These are phyloP conservation scores for Antheraea assamensis DNA, from an alignment of 2,888 invertebrate genomes.

Conservation along the genomic window DNA sequence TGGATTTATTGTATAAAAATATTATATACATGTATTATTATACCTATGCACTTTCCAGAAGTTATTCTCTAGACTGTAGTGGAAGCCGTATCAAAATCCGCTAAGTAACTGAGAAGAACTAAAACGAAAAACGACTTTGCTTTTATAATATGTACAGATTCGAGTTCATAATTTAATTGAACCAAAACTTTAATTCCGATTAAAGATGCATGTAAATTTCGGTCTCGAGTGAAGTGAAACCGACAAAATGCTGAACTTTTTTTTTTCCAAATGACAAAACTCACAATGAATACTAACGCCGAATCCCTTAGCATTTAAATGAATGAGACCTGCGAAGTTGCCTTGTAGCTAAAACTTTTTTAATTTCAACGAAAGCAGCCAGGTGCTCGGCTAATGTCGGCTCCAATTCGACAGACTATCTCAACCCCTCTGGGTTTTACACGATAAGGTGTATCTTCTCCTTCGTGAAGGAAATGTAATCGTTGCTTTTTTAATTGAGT, in stretches of 20 bases:
- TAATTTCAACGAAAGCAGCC: constrained; percentile 76
- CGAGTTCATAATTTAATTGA: background rate
- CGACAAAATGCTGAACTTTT: constrained; percentile 60
- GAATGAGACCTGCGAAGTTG: constrained; percentile 67
- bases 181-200: background rate
- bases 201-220: constrained; percentile 28
- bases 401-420: constrained; percentile 67
- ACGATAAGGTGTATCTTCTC: constrained; percentile 49
- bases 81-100: too few species aligned
- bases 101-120: too few species aligned
- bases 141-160: too few species aligned
- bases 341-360: constrained; percentile 75
- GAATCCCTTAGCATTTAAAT: constrained; percentile 77
- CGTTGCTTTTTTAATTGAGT: constrained; percentile 46
- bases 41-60: too few species aligned
- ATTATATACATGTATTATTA: too few species aligned
- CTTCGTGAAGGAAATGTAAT: constrained; percentile 45
- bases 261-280: constrained; percentile 71
- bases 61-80: too few species aligned
- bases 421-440: constrained; percentile 46
- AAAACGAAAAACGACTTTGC: too few species aligned
- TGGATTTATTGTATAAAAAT: too few species aligned
- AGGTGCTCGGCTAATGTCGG: constrained; percentile 72
- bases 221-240: constrained; percentile 45
- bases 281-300: constrained; percentile 72